Base-by-base conservation (phyloP, 1,140 invertebrate genomes). In the Drosophila auraria region DNA sequence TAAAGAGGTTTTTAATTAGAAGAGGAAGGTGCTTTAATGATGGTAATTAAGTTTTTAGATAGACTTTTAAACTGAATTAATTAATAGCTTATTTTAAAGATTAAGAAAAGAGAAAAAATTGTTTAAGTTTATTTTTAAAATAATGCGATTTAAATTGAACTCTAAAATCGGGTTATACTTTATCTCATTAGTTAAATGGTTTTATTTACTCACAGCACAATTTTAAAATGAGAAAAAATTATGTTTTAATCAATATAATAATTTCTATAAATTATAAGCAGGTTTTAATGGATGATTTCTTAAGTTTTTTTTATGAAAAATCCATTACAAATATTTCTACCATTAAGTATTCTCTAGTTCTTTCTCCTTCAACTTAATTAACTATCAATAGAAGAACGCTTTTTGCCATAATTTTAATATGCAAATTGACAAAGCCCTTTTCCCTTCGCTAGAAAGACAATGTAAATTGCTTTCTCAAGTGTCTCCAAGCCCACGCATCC, bases 361-460 rank as follows among this genome's bases (percentile, higher is more conserved):
- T 36, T 1, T 6, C 11, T 23, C 1, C 2, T 23, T 15, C 1
- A 23, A 9, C 1, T 3, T 56, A 15, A 56, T 56, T 38, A 56
- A 23, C 33, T 56, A 23, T 56, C 33, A 23, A 54, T 54, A 38
- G 4, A 56, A 56, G 17, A 38, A 15, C 53, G 20, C 53, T 14
- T 38, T 56, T 56, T 56, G 20, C 33, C 4, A 38, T 56, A 38
- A 20, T 38, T 56, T 56, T 23, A 23, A 38, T 74, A 83, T 83
- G 80, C 80, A 83, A 70, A 63, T 64, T 54, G 12, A 40, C 20
- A 33, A 49, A 65, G 14, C 72, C 76, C 71, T 71, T 66, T 76
- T 58, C 50, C 42, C 40, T 25, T 15, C 12, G 45, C 6, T 33
- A 9, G 9, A 8, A 60, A n/a, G 2, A 30, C 57, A 61, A 44